Evolutionary conservation across 2,113 vertebrate species (phyloP), one percentile per base, ranked within the genome.

Genomic region (Tetrao urogallus): DNA sequence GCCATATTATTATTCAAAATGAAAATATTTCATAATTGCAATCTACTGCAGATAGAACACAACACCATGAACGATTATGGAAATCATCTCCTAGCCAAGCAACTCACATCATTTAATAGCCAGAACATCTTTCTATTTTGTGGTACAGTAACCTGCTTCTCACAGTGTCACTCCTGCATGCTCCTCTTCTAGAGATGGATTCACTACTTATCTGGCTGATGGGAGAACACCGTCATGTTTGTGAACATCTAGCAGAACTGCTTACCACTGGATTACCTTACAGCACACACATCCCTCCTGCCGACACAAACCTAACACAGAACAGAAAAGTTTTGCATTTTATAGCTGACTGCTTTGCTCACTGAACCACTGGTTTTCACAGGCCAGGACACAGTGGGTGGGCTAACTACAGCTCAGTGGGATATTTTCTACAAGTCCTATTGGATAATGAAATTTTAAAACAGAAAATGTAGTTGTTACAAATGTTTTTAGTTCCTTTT

Each of bases 21-120:
- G 4, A 93, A 65, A 90, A 19, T 71, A 78, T 94, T 87, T 86
- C 45, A 77, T 96, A 97, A 97, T 91, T 94, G 77, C 78, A 82
- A 48, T 66, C 73, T 89, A 40, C 69, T 93, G 83, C 13, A 88
- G 65, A 92, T 67, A n/a, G 21, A 7, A 84, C 81, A 58, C 50
- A 48, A 79, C 89, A 92, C 75, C 64, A 22, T 67, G 82, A 96
- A 92, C 91, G 83, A 88, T 94, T 93, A 94, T 93, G 89, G 74
- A 97, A 95, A 94, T 95, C 71, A 48, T 63, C 75, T 77, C 60
- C 57, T n/a, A 40, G 56, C 73, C 86, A 79, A 95, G 91, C 74
- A 70, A 79, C 54, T 50, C 30, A 2, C 36, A 50, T 86, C 2
- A 73, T 76, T 90, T 92, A 28, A 57, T 63, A 79, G 82, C 58